Percentiles rank a stretch among this genome's conserved stretches.
Conservation (phyloP, 1,140 invertebrate genomes). For the Penaeus indicus region DNA sequence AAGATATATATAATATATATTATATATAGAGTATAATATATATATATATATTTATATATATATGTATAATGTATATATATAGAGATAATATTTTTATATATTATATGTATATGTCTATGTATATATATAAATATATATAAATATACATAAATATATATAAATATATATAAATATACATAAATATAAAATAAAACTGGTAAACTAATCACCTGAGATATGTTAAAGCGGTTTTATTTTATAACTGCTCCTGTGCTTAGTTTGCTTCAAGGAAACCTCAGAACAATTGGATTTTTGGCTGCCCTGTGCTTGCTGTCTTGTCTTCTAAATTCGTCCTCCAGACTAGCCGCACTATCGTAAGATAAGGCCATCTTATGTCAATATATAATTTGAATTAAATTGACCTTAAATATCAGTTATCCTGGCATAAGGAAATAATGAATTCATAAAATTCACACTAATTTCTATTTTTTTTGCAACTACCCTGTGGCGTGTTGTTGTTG, state of each 20-base stretch:
- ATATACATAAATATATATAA: no score
- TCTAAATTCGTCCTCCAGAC: conserved; percentile 54
- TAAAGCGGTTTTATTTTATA: conserved; percentile 78
- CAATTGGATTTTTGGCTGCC: conserved; percentile 71
- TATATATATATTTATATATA: no score
- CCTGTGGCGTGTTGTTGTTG: conserved; percentile 49
- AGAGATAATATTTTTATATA: no score
- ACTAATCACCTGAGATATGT: conserved; percentile 69
- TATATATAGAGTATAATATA: no score
- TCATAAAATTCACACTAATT: not conserved
- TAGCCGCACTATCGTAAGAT: conserved; percentile 39
- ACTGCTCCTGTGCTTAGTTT: conserved; percentile 78
- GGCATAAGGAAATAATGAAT: not conserved
- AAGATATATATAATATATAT: no score
- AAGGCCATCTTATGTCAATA: not conserved
- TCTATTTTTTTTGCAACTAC: conserved; percentile 4
- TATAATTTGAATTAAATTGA: not conserved
- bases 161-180: no score
- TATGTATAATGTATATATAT: no score
- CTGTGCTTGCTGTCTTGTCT: conserved; percentile 69
- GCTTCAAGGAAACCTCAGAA: conserved; percentile 74
- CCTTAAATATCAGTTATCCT: not conserved
- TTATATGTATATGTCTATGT: no score
- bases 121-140: no score
- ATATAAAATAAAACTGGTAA: no score